These are phyloP conservation scores for Mythimna ferrago DNA, from an alignment of 2,888 invertebrate species.

Conservation along the genomic window DNA sequence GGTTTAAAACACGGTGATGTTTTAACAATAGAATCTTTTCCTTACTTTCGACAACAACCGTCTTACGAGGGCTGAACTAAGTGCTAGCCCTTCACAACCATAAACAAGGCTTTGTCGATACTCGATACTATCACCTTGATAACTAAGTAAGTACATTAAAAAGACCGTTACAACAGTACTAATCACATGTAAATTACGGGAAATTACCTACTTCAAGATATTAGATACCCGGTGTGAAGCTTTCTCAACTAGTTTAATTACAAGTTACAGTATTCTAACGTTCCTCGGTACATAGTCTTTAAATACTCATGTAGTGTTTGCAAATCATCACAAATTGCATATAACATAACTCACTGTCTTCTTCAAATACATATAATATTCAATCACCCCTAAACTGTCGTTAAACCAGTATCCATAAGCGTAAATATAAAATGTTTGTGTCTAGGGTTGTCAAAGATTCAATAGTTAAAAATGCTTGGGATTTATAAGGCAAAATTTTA, in stretches of 20 bases:
- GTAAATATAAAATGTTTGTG: conserved; percentile 46
- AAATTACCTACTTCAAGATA: conserved; percentile 10
- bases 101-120: neutral
- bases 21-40: neutral
- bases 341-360: conserved; percentile 42
- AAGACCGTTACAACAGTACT: conserved; percentile 6
- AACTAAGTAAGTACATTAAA: neutral
- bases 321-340: conserved; percentile 34
- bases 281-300: neutral
- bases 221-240: neutral
- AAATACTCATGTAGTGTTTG: neutral
- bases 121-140: neutral
- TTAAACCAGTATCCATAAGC: conserved; percentile 47
- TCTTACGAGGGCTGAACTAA: neutral
- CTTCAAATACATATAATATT: conserved; percentile 47
- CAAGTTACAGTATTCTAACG: conserved; percentile 2
- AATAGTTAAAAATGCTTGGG: neutral
- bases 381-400: conserved; percentile 59
- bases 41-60: neutral
- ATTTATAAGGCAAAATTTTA: neutral
- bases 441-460: conserved; percentile 38
- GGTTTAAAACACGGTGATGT: neutral
- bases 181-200: neutral
- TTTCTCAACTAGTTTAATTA: neutral
- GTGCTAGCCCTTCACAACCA: neutral